Evolutionary conservation across 2,113 vertebrate genomes (phyloP), one percentile per base, ranked within the genome.

Genomic region (Nicator chloris): DNA sequence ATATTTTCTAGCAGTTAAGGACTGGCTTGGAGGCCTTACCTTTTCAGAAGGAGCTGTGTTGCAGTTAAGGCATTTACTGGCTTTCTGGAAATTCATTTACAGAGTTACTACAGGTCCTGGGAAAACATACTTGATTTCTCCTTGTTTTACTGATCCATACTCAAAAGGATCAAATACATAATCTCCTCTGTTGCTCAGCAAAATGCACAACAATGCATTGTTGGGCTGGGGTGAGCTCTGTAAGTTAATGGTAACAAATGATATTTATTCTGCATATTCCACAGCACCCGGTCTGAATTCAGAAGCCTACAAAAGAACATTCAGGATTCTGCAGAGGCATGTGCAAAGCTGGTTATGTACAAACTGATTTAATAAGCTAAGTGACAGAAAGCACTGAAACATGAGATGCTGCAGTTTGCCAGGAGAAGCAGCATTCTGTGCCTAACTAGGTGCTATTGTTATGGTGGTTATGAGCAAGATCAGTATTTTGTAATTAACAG

Each of bases 401-500:
- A 65, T 0, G 5, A 89, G 59, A 42, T 31, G 3, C 8, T 69
- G n/a, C 42, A 11, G 39, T 80, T 72, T 82, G 70, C 42, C 91
- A 91, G 81, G 47, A 84, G 69, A 64, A 86, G 44, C 49, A 60
- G n/a, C 33, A 21, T 40, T 44, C 65, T 88, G 3, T 76, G 81
- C 59, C 75, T 71, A 90, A 49, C 76, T 81, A 86, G 90, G 44
- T 64, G 60, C 60, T 81, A 73, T 70, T 71, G 64, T 83, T 68
- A 60, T 5, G 31, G 33, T 37, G 51, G 35, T 78, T 80, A 96
- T 68, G 47, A 94, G 56, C 30, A 57, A 60, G 60, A 66, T 70
- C 57, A 30, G 51, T 83, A 73, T 75, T 81, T 68, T 86, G 40
- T 63, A 95, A 90, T 95, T 88, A 96, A 72, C 82, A 86, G 88